These are phyloP conservation scores for Eupithecia inturbata DNA, from an alignment of 2,888 invertebrate species.

Conservation along the genomic window DNA sequence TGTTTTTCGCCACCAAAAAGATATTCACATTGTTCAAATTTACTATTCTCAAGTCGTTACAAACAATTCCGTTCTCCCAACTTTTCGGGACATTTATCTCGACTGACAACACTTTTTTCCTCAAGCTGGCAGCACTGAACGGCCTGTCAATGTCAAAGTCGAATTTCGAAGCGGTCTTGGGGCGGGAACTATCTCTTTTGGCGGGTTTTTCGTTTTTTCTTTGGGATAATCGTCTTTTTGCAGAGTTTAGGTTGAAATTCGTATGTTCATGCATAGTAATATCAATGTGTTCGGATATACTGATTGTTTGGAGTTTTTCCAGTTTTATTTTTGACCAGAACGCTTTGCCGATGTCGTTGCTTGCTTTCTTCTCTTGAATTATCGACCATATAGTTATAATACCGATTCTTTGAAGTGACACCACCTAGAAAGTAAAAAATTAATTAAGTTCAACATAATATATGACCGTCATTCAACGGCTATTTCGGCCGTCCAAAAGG, in stretches of 20 bases:
- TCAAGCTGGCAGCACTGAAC: constrained; percentile 63
- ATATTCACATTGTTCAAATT: constrained; percentile 56
- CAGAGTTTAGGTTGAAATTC: constrained; percentile 68
- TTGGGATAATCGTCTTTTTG: constrained; percentile 63
- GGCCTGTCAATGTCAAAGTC: constrained; percentile 61
- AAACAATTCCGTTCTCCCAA: constrained; percentile 67
- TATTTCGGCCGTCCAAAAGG: too few relatives aligned
- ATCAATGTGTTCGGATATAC: constrained; percentile 60
- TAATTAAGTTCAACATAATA: too few relatives aligned
- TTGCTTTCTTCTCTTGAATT: constrained; percentile 63
- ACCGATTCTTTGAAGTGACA: constrained; percentile 68
- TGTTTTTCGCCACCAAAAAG: constrained; percentile 71
- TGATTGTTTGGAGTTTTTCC: constrained; percentile 64
- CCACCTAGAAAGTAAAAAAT: constrained; percentile 58
- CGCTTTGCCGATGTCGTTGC: constrained; percentile 68
- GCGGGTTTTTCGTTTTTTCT: constrained; percentile 58
- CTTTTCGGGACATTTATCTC: constrained; percentile 52
- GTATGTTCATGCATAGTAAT: constrained; percentile 40
- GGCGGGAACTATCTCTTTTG: constrained; percentile 55
- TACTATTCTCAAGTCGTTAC: constrained; percentile 69
- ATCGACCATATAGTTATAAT: constrained; percentile 72
- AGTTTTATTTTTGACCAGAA: constrained; percentile 72
- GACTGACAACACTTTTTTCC: constrained; percentile 53
- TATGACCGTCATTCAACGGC: too few relatives aligned
- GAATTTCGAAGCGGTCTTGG: constrained; percentile 56